These are phyloP conservation scores for Agelastica alni DNA, from an alignment of 2,888 invertebrate species.

Conservation along the genomic window DNA sequence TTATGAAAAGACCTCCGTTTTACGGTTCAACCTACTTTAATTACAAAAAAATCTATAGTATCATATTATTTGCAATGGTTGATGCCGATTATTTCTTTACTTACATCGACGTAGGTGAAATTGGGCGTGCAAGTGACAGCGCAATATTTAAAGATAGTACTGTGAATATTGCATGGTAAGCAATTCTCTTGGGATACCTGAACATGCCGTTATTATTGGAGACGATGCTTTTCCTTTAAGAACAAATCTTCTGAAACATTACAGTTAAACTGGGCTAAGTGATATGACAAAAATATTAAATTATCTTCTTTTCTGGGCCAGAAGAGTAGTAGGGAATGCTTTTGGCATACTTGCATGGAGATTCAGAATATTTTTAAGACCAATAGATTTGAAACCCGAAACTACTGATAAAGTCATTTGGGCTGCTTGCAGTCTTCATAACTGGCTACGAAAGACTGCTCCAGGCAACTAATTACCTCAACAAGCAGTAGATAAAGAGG, in stretches of 20 bases:
- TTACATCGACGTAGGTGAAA: conserved; percentile 12
- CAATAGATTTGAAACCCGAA: conserved; percentile 6
- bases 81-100: conserved; percentile 8
- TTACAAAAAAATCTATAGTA: conserved; percentile 46
- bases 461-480: background rate
- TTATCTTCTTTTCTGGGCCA: conserved; percentile 10
- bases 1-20: conserved; percentile 41
- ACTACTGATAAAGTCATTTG: conserved; percentile 18
- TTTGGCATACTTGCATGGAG: conserved; percentile 6
- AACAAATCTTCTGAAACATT: conserved; percentile 11
- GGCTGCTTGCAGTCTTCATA: conserved; percentile 20
- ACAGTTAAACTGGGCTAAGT: background rate
- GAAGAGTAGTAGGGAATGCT: conserved; percentile 7
- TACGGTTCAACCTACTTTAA: conserved; percentile 41
- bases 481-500: conserved; percentile 16
- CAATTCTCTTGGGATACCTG: conserved; percentile 7
- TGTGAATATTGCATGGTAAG: conserved; percentile 17
- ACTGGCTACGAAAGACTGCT: conserved; percentile 18
- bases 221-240: conserved; percentile 17
- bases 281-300: conserved; percentile 4
- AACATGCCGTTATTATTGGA: conserved; percentile 12
- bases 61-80: conserved; percentile 46
- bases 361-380: conserved; percentile 9
- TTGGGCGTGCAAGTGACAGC: conserved; percentile 17
- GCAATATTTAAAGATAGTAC: conserved; percentile 20